phyloP scores from a whole-genome alignment of 1,140 invertebrate genomes.

The Drosophila athabasca region DNA sequence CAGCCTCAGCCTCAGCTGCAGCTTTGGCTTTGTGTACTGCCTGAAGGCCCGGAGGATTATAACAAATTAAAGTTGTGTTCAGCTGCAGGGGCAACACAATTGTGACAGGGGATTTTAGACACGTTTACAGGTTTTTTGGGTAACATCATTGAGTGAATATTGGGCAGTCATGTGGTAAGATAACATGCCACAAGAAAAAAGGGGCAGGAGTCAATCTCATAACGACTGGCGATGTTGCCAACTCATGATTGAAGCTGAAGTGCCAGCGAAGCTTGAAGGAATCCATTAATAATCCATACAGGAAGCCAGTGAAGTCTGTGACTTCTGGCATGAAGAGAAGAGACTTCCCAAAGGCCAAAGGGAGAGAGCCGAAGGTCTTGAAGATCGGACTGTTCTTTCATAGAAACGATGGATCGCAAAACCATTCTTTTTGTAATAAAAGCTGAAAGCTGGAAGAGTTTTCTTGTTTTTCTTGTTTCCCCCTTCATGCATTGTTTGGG shows the following conservation, averaged over 20 bases:
- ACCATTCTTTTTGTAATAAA: too few relatives aligned
- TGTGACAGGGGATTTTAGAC: slow-evolving; percentile 35
- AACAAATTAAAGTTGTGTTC: slow-evolving; percentile 72
- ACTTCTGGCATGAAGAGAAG: background rate
- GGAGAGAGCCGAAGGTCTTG: too few relatives aligned
- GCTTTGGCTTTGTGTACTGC: slow-evolving; percentile 24
- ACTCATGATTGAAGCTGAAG: background rate
- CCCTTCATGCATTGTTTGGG: background rate
- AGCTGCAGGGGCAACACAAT: slow-evolving; percentile 39
- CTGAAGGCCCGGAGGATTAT: slow-evolving; percentile 43
- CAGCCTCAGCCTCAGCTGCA: background rate
- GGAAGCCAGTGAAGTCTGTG: slow-evolving; percentile 16
- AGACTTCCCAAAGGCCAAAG: background rate
- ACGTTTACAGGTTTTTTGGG: background rate
- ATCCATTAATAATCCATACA: slow-evolving; percentile 33
- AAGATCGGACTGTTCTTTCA: too few relatives aligned
- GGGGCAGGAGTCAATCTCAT: slow-evolving; percentile 14
- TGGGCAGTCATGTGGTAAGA: slow-evolving; percentile 63
- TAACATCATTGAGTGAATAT: slow-evolving; percentile 43
- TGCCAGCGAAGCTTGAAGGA: slow-evolving; percentile 5
- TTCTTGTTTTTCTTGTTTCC: background rate
- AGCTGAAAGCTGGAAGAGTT: too few relatives aligned
- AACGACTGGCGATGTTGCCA: slow-evolving; percentile 28
- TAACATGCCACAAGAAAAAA: slow-evolving; percentile 27
- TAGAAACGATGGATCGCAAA: too few relatives aligned